phyloP scores from a whole-genome alignment of 2,888 invertebrate species.

The Drosophila atripex region DNA sequence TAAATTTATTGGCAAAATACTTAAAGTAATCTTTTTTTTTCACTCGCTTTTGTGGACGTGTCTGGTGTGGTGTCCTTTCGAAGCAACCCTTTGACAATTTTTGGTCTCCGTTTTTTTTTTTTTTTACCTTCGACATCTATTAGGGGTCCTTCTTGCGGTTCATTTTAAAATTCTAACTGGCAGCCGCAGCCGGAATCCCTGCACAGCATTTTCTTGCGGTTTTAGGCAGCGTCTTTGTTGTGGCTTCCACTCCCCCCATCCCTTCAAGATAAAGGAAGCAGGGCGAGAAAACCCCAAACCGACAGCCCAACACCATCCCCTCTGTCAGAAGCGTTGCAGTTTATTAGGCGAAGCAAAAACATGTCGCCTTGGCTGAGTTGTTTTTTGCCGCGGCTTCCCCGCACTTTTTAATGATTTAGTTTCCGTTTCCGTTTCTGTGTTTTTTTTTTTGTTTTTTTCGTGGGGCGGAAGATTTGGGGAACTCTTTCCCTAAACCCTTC shows the following conservation, averaged over 20 bases:
- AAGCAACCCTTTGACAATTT: slow-evolving; percentile 65
- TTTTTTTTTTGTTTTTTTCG: not conserved
- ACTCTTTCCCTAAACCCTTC: slow-evolving; percentile 13
- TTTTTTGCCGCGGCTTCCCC: slow-evolving; percentile 38
- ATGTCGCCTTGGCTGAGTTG: slow-evolving; percentile 56
- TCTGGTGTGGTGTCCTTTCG: slow-evolving; percentile 24
- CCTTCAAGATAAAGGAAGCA: not conserved
- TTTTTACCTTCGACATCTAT: slow-evolving; percentile 47
- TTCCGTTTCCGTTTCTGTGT: slow-evolving; percentile 8
- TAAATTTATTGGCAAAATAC: slow-evolving; percentile 80
- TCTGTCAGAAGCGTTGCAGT: slow-evolving; percentile 69
- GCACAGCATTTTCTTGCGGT: slow-evolving; percentile 60
- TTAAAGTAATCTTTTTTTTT: slow-evolving; percentile 72
- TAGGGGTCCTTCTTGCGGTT: slow-evolving; percentile 38
- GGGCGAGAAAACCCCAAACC: not conserved
- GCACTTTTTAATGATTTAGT: slow-evolving; percentile 71
- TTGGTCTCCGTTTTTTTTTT: slow-evolving; percentile 27
- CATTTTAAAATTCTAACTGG: slow-evolving; percentile 48
- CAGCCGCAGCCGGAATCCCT: slow-evolving; percentile 34
- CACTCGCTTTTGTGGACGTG: slow-evolving; percentile 22
- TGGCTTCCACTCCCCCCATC: slow-evolving; percentile 43
- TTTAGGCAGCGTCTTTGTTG: slow-evolving; percentile 55
- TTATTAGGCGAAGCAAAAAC: slow-evolving; percentile 73
- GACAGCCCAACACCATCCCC: not conserved
- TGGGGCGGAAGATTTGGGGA: not conserved